Evolutionary conservation across 1,140 invertebrate genomes (phyloP).

Genomic region (Trichomalopsis sarcophagae): DNA sequence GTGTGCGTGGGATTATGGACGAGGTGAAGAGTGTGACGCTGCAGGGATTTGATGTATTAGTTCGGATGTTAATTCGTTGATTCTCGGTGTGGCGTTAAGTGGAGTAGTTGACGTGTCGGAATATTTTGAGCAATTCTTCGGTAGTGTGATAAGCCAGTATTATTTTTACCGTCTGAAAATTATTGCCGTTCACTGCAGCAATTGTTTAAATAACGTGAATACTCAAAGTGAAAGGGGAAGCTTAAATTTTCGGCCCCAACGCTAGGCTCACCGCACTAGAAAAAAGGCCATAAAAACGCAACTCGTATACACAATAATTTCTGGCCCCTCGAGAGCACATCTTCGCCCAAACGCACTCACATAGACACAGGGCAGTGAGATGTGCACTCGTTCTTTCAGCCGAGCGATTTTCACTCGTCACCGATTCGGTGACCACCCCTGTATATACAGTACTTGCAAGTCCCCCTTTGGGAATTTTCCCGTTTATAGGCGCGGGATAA

Average conservation of each 20-base stretch:
- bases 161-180: no score
- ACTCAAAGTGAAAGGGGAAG: neutral
- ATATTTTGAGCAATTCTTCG: no score
- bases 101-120: no score
- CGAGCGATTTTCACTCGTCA: slow-evolving; percentile 33
- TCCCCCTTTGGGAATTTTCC: slow-evolving; percentile 20
- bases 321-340: neutral
- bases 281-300: slow-evolving; percentile 17
- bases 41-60: no score
- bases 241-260: neutral
- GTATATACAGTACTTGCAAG: no score
- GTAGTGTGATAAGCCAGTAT: no score
- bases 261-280: neutral
- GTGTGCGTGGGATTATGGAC: no score
- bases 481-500: slow-evolving; percentile 5
- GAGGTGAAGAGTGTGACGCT: no score
- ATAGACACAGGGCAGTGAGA: neutral
- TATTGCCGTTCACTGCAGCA: no score
- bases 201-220: no score
- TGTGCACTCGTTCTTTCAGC: slow-evolving; percentile 1
- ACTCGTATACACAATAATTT: slow-evolving; percentile 30
- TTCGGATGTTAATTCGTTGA: no score
- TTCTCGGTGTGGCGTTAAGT: no score
- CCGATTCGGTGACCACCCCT: neutral
- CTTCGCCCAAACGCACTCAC: neutral